A percentile compares a stretch with the other conserved stretches of the same genome.
Evolutionary conservation across 2,113 vertebrate genomes (phyloP).

Genomic region (Callocephalon fimbriatum): DNA sequence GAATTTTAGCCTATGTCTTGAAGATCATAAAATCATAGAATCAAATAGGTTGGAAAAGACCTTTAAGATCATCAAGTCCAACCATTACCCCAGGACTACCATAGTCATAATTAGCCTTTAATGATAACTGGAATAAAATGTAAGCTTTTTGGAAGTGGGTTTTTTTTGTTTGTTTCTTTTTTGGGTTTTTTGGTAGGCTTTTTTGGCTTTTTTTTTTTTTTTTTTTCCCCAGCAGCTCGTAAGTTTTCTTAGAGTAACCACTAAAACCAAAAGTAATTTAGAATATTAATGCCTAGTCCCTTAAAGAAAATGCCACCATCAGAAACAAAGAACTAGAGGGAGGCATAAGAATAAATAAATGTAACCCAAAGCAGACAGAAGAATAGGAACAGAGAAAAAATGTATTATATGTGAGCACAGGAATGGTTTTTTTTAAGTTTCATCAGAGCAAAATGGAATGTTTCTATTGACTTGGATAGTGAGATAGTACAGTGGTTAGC

Average conservation of each 20-base stretch:
- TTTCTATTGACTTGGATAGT: not conserved
- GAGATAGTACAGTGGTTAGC: not conserved
- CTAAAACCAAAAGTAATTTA: not conserved
- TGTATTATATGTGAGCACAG: not conserved
- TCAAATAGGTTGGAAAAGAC: not conserved
- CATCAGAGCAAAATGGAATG: not conserved
- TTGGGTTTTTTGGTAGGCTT: too few relatives aligned
- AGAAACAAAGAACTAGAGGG: not conserved
- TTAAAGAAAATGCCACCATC: not conserved
- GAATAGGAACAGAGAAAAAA: not conserved
- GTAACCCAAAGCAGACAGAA: not conserved
- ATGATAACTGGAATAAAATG: not conserved
- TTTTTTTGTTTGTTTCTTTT: not conserved
- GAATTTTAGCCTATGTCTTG: not conserved
- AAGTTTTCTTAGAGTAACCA: not conserved
- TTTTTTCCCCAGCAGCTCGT: not conserved
- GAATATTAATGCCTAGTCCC: not conserved
- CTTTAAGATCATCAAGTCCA: not conserved
- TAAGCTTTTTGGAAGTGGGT: not conserved
- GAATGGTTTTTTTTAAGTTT: not conserved
- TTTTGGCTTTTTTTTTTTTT: too few relatives aligned
- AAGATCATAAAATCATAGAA: not conserved
- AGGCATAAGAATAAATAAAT: not conserved
- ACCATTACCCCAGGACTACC: not conserved
- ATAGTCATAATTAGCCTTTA: not conserved